Evolutionary conservation across 2,113 vertebrate genomes (phyloP).

Genomic region (Onychostruthus taczanowskii): DNA sequence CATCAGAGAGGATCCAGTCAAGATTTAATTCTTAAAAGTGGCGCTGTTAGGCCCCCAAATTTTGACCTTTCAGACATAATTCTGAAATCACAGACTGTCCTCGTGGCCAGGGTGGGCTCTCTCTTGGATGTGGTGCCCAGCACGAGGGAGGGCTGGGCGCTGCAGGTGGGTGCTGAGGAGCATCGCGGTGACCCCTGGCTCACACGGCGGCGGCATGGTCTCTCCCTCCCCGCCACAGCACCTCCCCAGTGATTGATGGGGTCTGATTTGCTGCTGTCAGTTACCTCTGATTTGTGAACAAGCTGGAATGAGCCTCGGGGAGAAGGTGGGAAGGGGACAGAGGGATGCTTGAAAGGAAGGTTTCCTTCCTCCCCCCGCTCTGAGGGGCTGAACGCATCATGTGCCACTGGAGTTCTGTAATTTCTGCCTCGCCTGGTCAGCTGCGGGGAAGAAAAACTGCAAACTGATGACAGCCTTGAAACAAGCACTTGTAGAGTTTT

Average conservation of each 20-base stretch:
- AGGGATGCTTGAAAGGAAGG: constrained; percentile 5
- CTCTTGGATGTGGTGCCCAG: fast-evolving
- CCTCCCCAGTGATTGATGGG: constrained; percentile 10
- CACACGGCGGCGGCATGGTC: neutral
- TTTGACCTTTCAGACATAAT: neutral
- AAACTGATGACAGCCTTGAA: constrained; percentile 39
- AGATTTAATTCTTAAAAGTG: neutral
- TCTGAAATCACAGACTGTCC: fast-evolving
- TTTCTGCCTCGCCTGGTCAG: neutral
- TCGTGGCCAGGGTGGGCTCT: fast-evolving
- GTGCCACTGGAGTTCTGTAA: neutral
- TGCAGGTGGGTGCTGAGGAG: neutral
- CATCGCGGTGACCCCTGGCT: neutral
- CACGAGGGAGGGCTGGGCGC: fast-evolving
- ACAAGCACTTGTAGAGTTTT: neutral
- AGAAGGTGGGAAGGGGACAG: neutral
- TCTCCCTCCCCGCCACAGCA: neutral
- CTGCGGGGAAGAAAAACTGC: constrained; percentile 35
- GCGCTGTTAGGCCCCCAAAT: fast-evolving
- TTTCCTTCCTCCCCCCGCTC: neutral
- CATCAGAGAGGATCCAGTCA: neutral
- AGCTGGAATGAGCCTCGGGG: constrained; percentile 59
- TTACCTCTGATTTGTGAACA: constrained; percentile 53
- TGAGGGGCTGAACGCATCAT: neutral
- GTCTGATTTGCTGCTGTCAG: constrained; percentile 42